A percentile compares a stretch with the other conserved stretches of the same genome.
Evolutionary conservation across 2,888 invertebrate genomes (phyloP).

Genomic region (Plutella xylostella): DNA sequence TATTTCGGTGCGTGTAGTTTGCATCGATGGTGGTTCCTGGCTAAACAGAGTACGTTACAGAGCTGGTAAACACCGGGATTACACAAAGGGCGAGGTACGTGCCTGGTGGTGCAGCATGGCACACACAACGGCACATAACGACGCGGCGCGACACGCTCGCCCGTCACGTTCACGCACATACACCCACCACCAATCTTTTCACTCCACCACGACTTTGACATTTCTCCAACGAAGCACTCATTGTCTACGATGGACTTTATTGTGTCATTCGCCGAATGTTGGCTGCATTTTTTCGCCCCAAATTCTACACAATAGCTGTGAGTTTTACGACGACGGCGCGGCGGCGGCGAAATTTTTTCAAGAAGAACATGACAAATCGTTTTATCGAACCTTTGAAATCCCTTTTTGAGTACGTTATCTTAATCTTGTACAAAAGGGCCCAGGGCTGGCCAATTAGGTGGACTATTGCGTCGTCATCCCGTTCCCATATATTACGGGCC

Average conservation of each 20-base stretch:
- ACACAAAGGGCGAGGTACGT: too few relatives aligned
- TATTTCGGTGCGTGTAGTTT: too few relatives aligned
- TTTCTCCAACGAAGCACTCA: constrained; percentile 20
- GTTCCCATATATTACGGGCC: constrained; percentile 28
- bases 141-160: constrained; percentile 43
- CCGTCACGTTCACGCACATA: constrained; percentile 31
- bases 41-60: too few relatives aligned
- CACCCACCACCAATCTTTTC: constrained; percentile 27
- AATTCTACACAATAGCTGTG: not conserved
- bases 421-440: constrained; percentile 29
- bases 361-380: constrained; percentile 24
- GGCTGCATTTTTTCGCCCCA: not conserved
- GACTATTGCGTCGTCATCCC: constrained; percentile 35
- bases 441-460: constrained; percentile 34
- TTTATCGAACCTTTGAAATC: constrained; percentile 18
- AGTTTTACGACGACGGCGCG: not conserved
- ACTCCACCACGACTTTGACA: constrained; percentile 43
- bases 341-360: constrained; percentile 7
- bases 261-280: constrained; percentile 4
- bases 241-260: not conserved
- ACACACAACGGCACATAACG: constrained; percentile 14
- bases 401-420: constrained; percentile 28
- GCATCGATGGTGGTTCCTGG: too few relatives aligned
- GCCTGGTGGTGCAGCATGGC: not conserved
- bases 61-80: too few relatives aligned